These are phyloP conservation scores for Xyrauchen texanus DNA, from an alignment of 2,113 vertebrate species.

Conservation along the genomic window DNA sequence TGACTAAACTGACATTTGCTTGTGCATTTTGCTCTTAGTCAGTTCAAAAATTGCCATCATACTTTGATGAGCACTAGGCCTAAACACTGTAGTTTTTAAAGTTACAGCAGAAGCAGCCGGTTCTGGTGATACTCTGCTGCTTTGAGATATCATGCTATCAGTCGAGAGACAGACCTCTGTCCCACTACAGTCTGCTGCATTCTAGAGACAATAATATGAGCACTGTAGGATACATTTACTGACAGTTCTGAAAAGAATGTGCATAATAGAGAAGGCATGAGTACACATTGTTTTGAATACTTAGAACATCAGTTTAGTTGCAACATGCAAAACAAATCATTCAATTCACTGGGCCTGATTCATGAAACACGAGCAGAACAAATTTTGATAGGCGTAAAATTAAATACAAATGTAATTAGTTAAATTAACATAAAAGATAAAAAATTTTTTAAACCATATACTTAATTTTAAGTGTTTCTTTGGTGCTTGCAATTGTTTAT, in stretches of 20 bases:
- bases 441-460: too few relatives aligned
- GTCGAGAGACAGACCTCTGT: not conserved
- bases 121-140: not conserved
- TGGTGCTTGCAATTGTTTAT: too few relatives aligned
- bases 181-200: not conserved
- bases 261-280: not conserved
- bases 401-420: too few relatives aligned
- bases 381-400: too few relatives aligned
- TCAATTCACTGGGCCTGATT: too few relatives aligned
- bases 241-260: not conserved
- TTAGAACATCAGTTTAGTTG: not conserved
- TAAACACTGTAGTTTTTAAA: not conserved
- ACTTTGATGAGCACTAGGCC: too few relatives aligned
- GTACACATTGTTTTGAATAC: not conserved
- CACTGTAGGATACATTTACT: not conserved
- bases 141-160: constrained; percentile 6
- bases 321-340: too few relatives aligned
- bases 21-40: not conserved
- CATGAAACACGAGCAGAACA: too few relatives aligned
- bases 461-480: too few relatives aligned
- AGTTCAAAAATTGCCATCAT: too few relatives aligned
- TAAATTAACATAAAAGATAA: too few relatives aligned
- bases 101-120: not conserved
- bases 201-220: not conserved
- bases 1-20: not conserved